A percentile compares a stretch with the other conserved stretches of the same genome.
Evolutionary conservation across 2,113 vertebrate genomes (phyloP).

Genomic region (Hyperopisus bebe): DNA sequence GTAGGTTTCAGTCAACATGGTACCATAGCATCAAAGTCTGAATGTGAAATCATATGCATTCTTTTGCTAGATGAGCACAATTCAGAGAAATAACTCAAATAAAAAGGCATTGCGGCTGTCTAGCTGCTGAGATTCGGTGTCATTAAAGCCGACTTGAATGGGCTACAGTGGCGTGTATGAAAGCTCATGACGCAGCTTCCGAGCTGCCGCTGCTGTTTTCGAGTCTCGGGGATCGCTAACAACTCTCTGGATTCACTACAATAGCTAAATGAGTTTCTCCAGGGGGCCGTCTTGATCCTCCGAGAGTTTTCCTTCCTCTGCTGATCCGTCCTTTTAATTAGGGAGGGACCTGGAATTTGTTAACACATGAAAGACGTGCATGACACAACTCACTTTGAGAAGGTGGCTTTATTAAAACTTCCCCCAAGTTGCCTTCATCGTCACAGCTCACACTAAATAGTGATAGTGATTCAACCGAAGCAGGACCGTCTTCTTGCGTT

Average conservation of each 20-base stretch:
- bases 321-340: conserved; percentile 29
- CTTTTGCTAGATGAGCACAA: conserved; percentile 11
- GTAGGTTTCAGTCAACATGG: not conserved
- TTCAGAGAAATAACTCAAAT: conserved; percentile 8
- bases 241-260: conserved; percentile 16
- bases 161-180: conserved; percentile 16
- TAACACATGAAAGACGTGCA: conserved; percentile 37
- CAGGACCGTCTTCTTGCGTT: not conserved
- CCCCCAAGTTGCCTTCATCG: not conserved
- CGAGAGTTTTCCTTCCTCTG: conserved; percentile 17
- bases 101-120: not conserved
- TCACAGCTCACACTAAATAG: too few relatives aligned
- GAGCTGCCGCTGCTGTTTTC: conserved; percentile 9
- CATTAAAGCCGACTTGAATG: conserved; percentile 17
- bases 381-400: conserved; percentile 20
- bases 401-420: conserved; percentile 29
- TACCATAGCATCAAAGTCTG: not conserved
- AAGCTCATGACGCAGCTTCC: not conserved
- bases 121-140: conserved; percentile 22
- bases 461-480: not conserved
- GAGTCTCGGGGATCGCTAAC: not conserved
- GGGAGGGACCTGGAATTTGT: conserved; percentile 34
- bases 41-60: conserved; percentile 19
- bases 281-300: conserved; percentile 6
- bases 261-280: conserved; percentile 28